phyloP scores from a whole-genome alignment of 2,113 vertebrate species.

The Illadopsis cleaveri region DNA sequence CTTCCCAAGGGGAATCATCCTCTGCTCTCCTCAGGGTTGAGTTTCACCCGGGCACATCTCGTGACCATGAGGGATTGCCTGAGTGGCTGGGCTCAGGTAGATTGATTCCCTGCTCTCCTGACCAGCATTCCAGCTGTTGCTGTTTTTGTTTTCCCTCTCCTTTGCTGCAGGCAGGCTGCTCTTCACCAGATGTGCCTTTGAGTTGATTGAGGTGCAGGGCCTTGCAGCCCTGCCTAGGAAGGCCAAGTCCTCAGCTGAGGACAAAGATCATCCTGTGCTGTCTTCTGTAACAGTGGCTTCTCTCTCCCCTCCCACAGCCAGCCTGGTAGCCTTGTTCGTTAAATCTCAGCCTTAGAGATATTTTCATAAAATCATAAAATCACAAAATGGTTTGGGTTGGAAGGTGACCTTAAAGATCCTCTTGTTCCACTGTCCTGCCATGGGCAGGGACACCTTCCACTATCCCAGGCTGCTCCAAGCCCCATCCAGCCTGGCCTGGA shows the following conservation, averaged over 20 bases:
- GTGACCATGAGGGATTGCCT: accelerated
- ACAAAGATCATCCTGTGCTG: not conserved
- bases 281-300: not conserved
- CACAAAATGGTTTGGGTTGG: accelerated
- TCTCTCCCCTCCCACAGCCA: not conserved
- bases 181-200: not conserved
- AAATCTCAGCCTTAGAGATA: not conserved
- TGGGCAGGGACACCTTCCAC: not conserved
- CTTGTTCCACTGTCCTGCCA: accelerated
- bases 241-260: too few relatives aligned
- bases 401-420: not conserved
- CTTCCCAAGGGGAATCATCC: not conserved
- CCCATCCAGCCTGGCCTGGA: accelerated
- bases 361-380: not conserved
- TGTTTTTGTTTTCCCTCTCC: not conserved
- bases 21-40: not conserved
- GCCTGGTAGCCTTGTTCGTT: not conserved
- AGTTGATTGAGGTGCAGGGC: not conserved
- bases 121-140: not conserved
- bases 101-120: accelerated
- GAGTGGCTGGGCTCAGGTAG: not conserved
- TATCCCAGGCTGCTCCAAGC: not conserved
- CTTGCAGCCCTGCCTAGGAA: not conserved
- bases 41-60: not conserved
- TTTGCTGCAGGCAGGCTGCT: not conserved